Base-by-base conservation (phyloP, 2,888 invertebrate genomes). In the Parnassius apollo region DNA sequence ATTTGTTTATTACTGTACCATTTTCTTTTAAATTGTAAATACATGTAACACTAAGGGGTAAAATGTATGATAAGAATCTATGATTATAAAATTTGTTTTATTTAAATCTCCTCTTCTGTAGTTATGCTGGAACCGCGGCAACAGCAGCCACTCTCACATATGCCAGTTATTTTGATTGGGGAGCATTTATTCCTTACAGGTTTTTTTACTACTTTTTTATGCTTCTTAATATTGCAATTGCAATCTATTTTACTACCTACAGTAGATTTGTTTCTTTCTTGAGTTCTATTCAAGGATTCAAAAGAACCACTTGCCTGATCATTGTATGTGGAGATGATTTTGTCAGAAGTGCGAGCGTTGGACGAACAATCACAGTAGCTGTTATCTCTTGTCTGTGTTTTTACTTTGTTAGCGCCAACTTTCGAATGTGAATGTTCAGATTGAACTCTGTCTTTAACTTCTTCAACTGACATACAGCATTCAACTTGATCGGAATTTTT, bases 21-120 rank as follows among this genome's bases (percentile, higher is more conserved):
- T 84, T 86, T 86, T 76, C 78, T 59, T 63, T 59, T 44, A 77
- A 80, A 75, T 68, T 91, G 91, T 91, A 91, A 86, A 91, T 91
- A 88, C 78, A 73, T 83, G 77, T 86, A 88, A 80, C 80, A 74
- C 73, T 88, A 88, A 88, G 85, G 75, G 75, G 86, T 86, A 86
- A 81, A 88, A 78, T 91, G 85, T 88, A 88, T 85, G 83, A 88
- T 90, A 91, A 88, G 88, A 90, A 86, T 90, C 84, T 90, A 90
- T 88, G 88, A 88, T 86, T 85, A 83, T 78, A 79, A 72, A 67
- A 65, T 63, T 74, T 61, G 72, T 83, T 78, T 86, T 75, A 79
- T 77, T 78, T 70, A 62, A 10, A 9, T 55, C 45, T 72, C 57
- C 25, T n/a, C 52, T 46, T 62, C 59, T 57, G 54, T 55, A 45